phyloP scores from a whole-genome alignment of 1,140 invertebrate species.

The Aphelenchoides avenae region DNA sequence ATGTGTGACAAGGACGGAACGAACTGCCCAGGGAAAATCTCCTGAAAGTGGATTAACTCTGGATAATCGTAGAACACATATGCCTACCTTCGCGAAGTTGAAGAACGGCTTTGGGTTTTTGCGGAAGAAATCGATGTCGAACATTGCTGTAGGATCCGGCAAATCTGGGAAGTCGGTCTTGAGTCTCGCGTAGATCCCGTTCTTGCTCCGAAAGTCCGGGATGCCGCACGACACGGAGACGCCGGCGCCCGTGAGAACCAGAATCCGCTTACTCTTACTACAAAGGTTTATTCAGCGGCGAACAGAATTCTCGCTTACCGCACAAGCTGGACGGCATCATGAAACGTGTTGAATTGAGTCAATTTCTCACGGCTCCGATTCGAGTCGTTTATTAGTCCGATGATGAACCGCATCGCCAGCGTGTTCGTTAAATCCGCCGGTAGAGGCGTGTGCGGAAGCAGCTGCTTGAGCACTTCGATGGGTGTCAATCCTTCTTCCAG shows the following conservation, averaged over 20 bases:
- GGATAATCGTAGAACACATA: constrained; percentile 6
- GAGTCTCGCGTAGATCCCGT: constrained; percentile 84
- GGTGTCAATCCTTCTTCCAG: constrained; percentile 16
- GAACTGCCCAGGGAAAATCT: constrained; percentile 30
- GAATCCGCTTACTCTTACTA: constrained; percentile 54
- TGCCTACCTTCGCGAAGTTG: constrained; percentile 71
- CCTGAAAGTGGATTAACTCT: constrained; percentile 26
- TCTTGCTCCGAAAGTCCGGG: constrained; percentile 63
- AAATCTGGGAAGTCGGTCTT: constrained; percentile 80
- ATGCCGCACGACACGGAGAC: constrained; percentile 65
- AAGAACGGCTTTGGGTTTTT: constrained; percentile 82
- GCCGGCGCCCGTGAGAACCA: constrained; percentile 64
- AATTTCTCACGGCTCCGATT: constrained; percentile 35
- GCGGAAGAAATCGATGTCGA: constrained; percentile 81
- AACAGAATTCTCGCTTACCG: constrained; percentile 15
- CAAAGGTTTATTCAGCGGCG: constrained; percentile 9
- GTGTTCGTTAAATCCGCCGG: constrained; percentile 7
- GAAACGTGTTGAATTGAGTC: constrained; percentile 35
- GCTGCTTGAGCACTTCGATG: constrained; percentile 12
- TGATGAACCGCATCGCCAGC: constrained; percentile 1
- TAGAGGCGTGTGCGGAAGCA: not conserved
- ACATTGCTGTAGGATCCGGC: constrained; percentile 83
- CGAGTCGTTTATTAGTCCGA: constrained; percentile 8
- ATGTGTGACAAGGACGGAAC: constrained; percentile 76
- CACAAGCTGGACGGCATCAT: constrained; percentile 39